These are phyloP conservation scores for Myoxocephalus aenaeus DNA, from an alignment of 2,797 vertebrate species.

Conservation along the genomic window DNA sequence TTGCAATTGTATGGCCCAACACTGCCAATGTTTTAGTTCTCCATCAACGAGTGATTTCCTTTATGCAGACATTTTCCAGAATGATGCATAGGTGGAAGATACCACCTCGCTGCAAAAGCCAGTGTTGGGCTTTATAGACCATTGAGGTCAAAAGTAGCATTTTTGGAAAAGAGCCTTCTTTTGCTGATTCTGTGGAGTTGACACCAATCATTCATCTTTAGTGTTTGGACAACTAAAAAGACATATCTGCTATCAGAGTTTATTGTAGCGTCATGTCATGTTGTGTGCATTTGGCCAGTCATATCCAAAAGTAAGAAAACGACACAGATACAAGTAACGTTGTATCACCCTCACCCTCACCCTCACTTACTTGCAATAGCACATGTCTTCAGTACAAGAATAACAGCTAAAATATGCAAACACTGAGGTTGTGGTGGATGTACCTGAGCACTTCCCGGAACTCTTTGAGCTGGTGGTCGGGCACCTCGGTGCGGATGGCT, in stretches of 20 bases:
- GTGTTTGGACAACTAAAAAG: slow-evolving; percentile 11
- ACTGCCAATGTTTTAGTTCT: neutral
- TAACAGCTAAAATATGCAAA: neutral
- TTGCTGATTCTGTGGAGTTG: slow-evolving; percentile 1
- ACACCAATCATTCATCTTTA: slow-evolving; percentile 22
- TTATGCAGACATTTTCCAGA: neutral
- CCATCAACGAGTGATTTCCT: neutral
- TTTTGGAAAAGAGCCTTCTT: slow-evolving; percentile 6
- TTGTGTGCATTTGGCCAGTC: neutral
- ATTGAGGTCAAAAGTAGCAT: slow-evolving; percentile 4
- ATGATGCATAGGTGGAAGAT: neutral
- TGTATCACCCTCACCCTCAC: neutral
- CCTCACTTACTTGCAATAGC: neutral
- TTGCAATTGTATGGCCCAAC: neutral
- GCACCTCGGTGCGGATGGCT: slow-evolving; percentile 96
- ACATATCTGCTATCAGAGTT: neutral
- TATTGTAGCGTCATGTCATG: neutral
- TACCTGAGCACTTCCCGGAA: slow-evolving; percentile 98
- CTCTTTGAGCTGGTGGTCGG: slow-evolving; percentile 95
- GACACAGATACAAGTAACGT: neutral
- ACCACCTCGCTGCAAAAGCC: neutral
- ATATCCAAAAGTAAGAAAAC: neutral
- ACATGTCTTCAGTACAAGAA: neutral
- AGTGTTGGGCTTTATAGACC: neutral
- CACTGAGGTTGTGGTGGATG: neutral